Conservation (phyloP, 2,888 invertebrate species). For the Amblyjoppa proteus region DNA sequence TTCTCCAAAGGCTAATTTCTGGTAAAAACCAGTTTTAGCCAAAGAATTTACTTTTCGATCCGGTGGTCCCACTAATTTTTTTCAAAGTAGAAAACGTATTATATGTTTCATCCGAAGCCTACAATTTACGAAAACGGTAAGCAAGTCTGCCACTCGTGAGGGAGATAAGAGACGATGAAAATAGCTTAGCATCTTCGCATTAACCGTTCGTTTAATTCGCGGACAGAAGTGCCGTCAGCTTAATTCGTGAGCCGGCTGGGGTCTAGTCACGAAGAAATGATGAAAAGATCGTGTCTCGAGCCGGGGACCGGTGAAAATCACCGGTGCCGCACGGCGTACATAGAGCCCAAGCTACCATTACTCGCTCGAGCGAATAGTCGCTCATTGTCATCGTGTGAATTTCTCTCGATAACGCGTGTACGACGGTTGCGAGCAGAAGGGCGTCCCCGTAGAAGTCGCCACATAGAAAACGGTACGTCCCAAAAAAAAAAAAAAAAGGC, state of each 20-base stretch:
- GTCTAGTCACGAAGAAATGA: constrained; percentile 38
- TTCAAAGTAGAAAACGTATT: neutral
- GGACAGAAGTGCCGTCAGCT: neutral
- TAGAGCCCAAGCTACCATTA: constrained; percentile 24
- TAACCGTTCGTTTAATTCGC: constrained; percentile 38
- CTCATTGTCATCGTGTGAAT: constrained; percentile 68
- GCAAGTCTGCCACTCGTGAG: neutral
- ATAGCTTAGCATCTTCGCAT: neutral
- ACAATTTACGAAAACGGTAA: constrained; percentile 12
- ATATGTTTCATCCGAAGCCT: neutral
- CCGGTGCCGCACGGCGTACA: constrained; percentile 34
- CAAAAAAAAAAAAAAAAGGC: constrained; percentile 25
- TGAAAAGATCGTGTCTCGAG: constrained; percentile 35
- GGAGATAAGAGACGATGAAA: neutral
- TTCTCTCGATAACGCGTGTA: constrained; percentile 66
- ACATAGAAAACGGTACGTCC: too few relatives aligned
- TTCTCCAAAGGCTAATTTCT: neutral
- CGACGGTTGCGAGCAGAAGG: constrained; percentile 28
- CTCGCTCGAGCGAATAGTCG: constrained; percentile 45
- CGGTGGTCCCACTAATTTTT: neutral
- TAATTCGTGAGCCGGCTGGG: constrained; percentile 44
- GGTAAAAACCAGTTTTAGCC: neutral
- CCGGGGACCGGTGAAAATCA: constrained; percentile 33
- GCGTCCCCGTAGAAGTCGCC: neutral
- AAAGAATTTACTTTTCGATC: neutral